Evolutionary conservation across 2,888 invertebrate species (phyloP), one percentile per base, ranked within the genome.

Genomic region (Electrophaes corylata): DNA sequence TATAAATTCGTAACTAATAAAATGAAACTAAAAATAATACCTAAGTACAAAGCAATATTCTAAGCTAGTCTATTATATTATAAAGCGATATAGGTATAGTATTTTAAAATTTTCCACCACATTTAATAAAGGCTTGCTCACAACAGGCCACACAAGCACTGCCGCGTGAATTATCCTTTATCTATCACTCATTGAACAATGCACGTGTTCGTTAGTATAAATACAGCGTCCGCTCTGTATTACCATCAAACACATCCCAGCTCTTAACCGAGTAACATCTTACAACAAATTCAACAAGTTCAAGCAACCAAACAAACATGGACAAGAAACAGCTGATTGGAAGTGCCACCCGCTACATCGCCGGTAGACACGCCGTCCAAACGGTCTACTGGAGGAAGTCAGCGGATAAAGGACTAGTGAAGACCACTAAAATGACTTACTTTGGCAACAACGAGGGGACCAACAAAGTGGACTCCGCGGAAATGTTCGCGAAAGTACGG

Each of bases 351-450:
- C 93, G 96, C 57, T 95, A 94, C 79, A 94, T 96, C 66, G 94
- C 94, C 46, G 95, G 95, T 46, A 93, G 95, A 60, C 94, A 95
- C 72, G 95, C 95, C 0, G 93, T 95, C 18, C 95, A 96, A 76
- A 96, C 95, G 0, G 94, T 96, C 0, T 96, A 96, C 73, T 96
- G 96, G 96, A 91, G 95, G 71, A 92, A 93, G 40, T 82, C 88
- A 0, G 88, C 92, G 4, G 89, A 85, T 33, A 92, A 91, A 29
- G 92, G 91, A 8, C 85, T 94, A 55, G 72, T 93, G 51, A 93
- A 91, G 74, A 93, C 93, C 8, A 92, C 93, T 4, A 93, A 89
- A 69, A 92, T 91, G 70, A 93, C 93, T 0, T 93, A 92, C 73
- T 93, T 94, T 71, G 93, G 93, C 10, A 92, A 91, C 66, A 89